Evolutionary conservation across 1,140 invertebrate genomes (phyloP).

Genomic region (Cylas formicarius): DNA sequence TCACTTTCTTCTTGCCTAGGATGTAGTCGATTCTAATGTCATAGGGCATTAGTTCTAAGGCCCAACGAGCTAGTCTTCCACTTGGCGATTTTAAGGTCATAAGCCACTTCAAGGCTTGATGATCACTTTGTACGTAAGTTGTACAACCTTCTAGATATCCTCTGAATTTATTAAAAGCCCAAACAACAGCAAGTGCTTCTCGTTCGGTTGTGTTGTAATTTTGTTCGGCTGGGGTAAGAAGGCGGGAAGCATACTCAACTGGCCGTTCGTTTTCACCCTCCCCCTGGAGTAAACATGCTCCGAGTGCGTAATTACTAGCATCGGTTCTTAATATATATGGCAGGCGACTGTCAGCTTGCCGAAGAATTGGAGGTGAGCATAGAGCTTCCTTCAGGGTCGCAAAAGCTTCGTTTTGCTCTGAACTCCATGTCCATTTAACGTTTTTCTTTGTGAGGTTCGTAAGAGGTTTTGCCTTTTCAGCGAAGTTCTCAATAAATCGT

Average conservation of each 20-base stretch:
- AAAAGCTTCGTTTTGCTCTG: constrained; percentile 32
- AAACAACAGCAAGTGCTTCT: constrained; percentile 5
- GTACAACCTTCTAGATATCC: no score
- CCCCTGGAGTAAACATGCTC: constrained; percentile 17
- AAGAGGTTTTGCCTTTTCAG: constrained; percentile 33
- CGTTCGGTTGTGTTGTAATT: not conserved
- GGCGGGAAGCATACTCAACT: not conserved
- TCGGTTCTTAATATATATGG: constrained; percentile 12
- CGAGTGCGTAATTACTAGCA: constrained; percentile 11
- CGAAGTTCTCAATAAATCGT: constrained; percentile 35
- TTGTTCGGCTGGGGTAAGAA: not conserved
- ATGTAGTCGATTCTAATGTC: no score
- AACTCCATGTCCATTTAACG: constrained; percentile 31
- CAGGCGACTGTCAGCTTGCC: constrained; percentile 2
- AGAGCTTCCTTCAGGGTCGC: constrained; percentile 20
- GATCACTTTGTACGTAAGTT: no score
- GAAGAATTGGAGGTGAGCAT: not conserved
- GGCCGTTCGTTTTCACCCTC: not conserved
- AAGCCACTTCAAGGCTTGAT: no score
- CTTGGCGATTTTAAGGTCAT: no score
- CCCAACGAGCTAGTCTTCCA: no score
- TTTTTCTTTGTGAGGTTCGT: constrained; percentile 35
- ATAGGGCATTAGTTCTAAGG: no score
- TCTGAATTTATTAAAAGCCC: constrained; percentile 1
- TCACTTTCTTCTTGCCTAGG: not conserved